Conservation (phyloP, 2,888 invertebrate species). For the Orchesellides sinensis region DNA sequence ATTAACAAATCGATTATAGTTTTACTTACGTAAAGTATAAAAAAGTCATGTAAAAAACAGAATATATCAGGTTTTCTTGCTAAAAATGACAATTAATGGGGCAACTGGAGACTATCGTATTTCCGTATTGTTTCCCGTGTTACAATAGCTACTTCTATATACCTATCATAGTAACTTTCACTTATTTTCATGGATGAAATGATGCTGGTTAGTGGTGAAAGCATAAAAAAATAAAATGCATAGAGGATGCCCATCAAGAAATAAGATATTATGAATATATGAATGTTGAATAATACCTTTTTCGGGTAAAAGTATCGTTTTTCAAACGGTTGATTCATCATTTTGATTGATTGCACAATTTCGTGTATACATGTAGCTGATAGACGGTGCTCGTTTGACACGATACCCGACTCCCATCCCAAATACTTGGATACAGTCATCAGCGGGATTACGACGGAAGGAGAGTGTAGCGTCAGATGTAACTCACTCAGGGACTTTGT, state of each 20-base stretch:
- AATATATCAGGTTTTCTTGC: neutral
- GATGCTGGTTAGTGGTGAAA: too few relatives aligned
- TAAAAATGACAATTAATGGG: neutral
- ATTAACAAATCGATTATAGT: too few relatives aligned
- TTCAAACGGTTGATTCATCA: constrained; percentile 53
- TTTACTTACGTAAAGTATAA: too few relatives aligned
- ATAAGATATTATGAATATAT: too few relatives aligned
- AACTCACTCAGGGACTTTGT: constrained; percentile 77
- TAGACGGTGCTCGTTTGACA: constrained; percentile 75
- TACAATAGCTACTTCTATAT: too few relatives aligned
- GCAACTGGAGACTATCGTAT: neutral
- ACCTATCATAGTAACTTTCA: too few relatives aligned
- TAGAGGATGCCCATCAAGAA: too few relatives aligned
- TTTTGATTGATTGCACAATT: constrained; percentile 61
- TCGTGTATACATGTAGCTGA: too few relatives aligned
- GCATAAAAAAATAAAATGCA: too few relatives aligned
- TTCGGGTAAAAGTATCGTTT: neutral
- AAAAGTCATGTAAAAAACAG: neutral
- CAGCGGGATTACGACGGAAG: constrained; percentile 76
- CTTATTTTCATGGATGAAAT: too few relatives aligned
- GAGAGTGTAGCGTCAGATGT: constrained; percentile 77
- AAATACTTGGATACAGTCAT: constrained; percentile 76
- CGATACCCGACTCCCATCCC: constrained; percentile 76
- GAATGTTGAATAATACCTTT: constrained; percentile 5
- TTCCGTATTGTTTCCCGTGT: neutral